phyloP scores from a whole-genome alignment of 2,113 vertebrate genomes.

The Tragelaphus strepsiceros region DNA sequence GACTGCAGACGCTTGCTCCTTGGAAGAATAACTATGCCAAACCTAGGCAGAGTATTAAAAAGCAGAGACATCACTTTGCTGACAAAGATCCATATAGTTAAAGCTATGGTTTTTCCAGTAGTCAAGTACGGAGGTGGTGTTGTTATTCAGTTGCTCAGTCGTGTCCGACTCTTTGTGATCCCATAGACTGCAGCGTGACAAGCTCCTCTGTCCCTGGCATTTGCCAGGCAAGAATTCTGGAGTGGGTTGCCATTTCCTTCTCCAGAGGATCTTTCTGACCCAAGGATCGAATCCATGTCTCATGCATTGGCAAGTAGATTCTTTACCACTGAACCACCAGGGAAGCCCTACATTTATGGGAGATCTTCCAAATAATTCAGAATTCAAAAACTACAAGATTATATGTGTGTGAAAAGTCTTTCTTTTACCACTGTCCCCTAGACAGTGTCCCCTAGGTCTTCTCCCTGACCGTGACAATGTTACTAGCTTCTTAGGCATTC shows the following conservation, averaged over 20 bases:
- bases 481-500: neutral
- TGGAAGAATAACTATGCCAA: neutral
- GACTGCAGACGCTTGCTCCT: neutral
- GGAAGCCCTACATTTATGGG: neutral
- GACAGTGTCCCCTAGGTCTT: neutral
- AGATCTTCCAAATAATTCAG: neutral
- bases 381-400: neutral
- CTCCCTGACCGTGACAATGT: neutral
- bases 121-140: neutral
- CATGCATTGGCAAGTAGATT: neutral
- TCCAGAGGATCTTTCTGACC: neutral
- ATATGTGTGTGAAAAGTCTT: neutral
- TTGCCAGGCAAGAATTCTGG: neutral
- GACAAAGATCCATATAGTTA: neutral
- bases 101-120: neutral
- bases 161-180: neutral
- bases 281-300: fast-evolving
- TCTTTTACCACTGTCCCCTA: neutral
- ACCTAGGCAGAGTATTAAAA: neutral
- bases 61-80: neutral
- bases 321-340: neutral
- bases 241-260: neutral
- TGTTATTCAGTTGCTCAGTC: neutral
- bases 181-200: neutral
- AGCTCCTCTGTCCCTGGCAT: neutral